Evolutionary conservation across 2,797 vertebrate genomes (phyloP), one percentile per base, ranked within the genome.

Genomic region (Gobionotothen gibberifrons): DNA sequence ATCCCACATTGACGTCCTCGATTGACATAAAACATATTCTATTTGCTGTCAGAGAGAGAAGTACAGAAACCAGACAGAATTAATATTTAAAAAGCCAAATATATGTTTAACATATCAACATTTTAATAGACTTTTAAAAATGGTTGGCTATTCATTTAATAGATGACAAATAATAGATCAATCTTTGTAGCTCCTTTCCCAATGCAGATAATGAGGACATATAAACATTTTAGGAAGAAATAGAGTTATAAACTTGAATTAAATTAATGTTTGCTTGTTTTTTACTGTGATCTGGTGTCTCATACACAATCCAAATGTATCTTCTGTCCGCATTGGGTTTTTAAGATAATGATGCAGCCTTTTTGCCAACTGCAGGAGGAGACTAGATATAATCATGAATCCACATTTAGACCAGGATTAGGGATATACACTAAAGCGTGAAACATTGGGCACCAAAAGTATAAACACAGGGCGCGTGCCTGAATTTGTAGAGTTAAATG

Each of bases 381-480:
- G 16, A 19, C 9, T 10, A 7, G 17, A 40, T 22, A 19, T 55
- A 21, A 55, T 46, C 9, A 32, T 17, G 16, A 56, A 64, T 47
- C n/a, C 3, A 68, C 40, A 53, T 26, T 40, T 10, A 8, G n/a
- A 15, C 13, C 44, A 46, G 10, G 49, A 70, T 51, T 5, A 59
- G 32, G 48, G 9, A 46, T 21, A 43, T 16, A 75, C 19, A 36
- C 17, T 43, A 17, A 32, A 71, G 36, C 13, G 43, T 29, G 2
- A 77, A 79, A 76, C 47, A 69, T 3, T 32, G 21, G 84, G 65
- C 48, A 79, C 57, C 59, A 55, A 46, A 75, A 40, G 54, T 11
- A 49, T 68, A 79, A 61, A 74, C 43, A 61, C 5, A 22, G 12
- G 19, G 19, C 15, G 16, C 43, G 40, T 61, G 68, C 75, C 76